Evolutionary conservation across 2,888 invertebrate genomes (phyloP).

Genomic region (Zootermopsis nevadensis): DNA sequence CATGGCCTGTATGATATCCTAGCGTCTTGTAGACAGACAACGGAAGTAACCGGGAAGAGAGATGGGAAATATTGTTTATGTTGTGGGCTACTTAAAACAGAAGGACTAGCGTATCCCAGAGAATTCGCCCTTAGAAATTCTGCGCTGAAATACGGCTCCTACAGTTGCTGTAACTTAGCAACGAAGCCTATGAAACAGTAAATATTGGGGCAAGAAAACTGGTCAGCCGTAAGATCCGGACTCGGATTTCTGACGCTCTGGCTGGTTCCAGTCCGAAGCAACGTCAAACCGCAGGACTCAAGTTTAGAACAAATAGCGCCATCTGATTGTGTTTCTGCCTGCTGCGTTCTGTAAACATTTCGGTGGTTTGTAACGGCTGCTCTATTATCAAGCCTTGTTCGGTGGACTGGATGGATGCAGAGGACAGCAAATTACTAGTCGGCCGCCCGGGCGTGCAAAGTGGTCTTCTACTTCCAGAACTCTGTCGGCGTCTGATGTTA

Average conservation of each 20-base stretch:
- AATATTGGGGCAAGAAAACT: constrained; percentile 2
- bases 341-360: background rate
- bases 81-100: too few species aligned
- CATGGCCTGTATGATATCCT: too few species aligned
- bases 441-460: background rate
- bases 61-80: too few species aligned
- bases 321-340: constrained; percentile 1
- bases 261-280: background rate
- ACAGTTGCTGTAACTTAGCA: background rate
- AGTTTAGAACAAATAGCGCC: background rate
- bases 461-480: background rate
- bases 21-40: too few species aligned
- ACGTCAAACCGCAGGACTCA: background rate
- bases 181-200: background rate
- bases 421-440: background rate
- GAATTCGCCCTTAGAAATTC: too few species aligned
- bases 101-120: too few species aligned
- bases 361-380: constrained; percentile 16
- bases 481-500: too few species aligned
- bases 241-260: background rate
- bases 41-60: too few species aligned
- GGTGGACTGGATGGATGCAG: background rate
- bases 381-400: background rate
- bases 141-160: background rate
- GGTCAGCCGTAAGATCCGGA: background rate